Conservation (phyloP, 1,140 invertebrate species). For the Pteromalus puparum region DNA sequence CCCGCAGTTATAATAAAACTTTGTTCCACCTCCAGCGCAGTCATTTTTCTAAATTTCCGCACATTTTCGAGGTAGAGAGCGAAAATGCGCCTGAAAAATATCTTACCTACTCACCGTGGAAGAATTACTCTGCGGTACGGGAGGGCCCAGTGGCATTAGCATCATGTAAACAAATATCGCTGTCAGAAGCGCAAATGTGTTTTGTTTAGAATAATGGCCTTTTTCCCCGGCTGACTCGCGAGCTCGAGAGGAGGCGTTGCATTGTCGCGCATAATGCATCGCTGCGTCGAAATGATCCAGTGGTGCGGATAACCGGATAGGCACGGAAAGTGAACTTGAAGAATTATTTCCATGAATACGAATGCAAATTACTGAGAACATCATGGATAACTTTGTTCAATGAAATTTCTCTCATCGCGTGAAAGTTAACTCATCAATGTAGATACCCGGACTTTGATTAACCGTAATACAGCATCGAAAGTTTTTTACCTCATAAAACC, state of each 20-base stretch:
- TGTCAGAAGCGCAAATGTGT: conserved; percentile 21
- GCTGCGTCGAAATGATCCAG: not conserved
- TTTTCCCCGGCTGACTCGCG: not conserved
- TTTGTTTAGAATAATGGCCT: conserved; percentile 31
- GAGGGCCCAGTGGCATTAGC: not conserved
- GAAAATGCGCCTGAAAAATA: conserved; percentile 11
- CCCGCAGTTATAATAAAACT: not conserved
- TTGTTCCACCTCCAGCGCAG: not conserved
- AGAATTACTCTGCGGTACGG: not conserved
- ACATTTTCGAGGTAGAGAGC: not conserved
- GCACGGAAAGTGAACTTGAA: no score
- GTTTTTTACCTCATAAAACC: no score
- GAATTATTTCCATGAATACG: no score
- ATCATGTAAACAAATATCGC: conserved; percentile 32
- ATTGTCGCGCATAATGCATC: conserved; percentile 15
- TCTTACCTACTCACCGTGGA: not conserved
- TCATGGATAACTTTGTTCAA: no score
- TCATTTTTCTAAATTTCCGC: conserved; percentile 24
- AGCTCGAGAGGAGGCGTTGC: not conserved
- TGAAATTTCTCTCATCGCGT: no score
- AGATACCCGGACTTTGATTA: no score
- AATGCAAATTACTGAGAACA: no score
- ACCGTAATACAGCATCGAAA: no score
- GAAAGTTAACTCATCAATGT: no score
- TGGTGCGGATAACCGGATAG: not conserved